Base-by-base conservation (phyloP, 92 coral and sea anemone genomes). In the Meandrina meandrites region DNA sequence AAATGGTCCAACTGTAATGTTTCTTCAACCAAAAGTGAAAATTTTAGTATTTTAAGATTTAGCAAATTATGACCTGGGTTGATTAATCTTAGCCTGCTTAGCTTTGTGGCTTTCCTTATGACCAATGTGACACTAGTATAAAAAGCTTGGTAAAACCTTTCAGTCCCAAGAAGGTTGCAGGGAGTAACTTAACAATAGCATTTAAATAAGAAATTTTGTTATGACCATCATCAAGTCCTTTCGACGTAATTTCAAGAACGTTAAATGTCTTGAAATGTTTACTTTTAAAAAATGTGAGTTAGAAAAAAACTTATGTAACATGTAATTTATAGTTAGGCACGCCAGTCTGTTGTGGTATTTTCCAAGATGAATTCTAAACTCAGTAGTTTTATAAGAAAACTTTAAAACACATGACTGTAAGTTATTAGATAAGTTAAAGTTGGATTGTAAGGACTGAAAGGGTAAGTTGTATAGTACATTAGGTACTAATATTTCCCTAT, bases 221-320 rank as follows among this genome's bases (percentile, higher is more conserved):
- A 48, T 48, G 53, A 48, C 53, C 53, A 48, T 66, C 0, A 62
- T 24, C 8, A 40, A 85, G 75, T 27, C 47, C 60, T 81, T 48
- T 67, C 67, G 85, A 81, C 75, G 18, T 66, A 79, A 79, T 79
- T 79, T 79, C 82, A 81, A 81, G 85, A 67, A 48, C 85, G 67
- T 40, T 32, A 58, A 60, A 81, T 81, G 85, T 81, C 85, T 45
- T 37, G 57, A 47, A 73, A 64, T 81, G 62, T 80, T 80, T 42
- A 31, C 1, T 31, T 27, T 24, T 19, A 16, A 16, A n/a, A 16
- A 17, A 10, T 62, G 71, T 60, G 13, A 13, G 45, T 12, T 62
- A 28, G 70, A 40, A 64, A 54, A 56, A 31, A 30, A 34, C 16
- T 3, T 4, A 28, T 56, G 16, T 57, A 21, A 19, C 58, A 57